Evolutionary conservation across 2,113 vertebrate genomes (phyloP).

Genomic region (Oryzias melastigma): DNA sequence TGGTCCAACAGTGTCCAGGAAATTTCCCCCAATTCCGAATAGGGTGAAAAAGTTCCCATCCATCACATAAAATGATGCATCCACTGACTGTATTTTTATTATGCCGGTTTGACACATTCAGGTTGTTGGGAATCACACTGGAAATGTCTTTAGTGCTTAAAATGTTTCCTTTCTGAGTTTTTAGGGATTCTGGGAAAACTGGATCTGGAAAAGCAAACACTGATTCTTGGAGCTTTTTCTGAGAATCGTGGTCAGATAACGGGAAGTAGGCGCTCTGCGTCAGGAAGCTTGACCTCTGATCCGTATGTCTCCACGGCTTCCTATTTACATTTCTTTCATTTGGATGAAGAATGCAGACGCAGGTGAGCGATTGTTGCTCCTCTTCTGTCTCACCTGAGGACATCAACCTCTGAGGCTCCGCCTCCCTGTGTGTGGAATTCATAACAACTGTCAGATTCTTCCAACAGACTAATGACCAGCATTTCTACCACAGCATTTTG

Average conservation of each 20-base stretch:
- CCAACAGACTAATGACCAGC: no score
- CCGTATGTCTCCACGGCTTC: slow-evolving; percentile 6
- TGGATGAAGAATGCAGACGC: slow-evolving; percentile 14
- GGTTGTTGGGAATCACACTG: slow-evolving; percentile 12
- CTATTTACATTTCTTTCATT: neutral
- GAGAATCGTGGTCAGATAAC: neutral
- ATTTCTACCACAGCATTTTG: no score
- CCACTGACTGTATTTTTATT: neutral
- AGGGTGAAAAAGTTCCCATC: neutral
- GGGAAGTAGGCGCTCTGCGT: neutral
- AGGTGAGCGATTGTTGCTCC: slow-evolving; percentile 10
- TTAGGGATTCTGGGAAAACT: neutral
- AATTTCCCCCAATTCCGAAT: neutral
- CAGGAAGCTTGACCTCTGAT: neutral
- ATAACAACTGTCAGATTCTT: slow-evolving; percentile 2
- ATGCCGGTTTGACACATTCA: neutral
- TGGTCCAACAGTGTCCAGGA: neutral
- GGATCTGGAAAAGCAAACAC: neutral
- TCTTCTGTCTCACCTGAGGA: slow-evolving; percentile 75
- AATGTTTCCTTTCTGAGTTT: slow-evolving; percentile 15
- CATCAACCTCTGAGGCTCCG: slow-evolving; percentile 82
- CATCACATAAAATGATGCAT: slow-evolving; percentile 22
- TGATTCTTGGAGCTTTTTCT: neutral
- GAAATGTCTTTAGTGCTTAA: slow-evolving; percentile 14
- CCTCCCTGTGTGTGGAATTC: slow-evolving; percentile 74